Base-by-base conservation (phyloP, 2,888 invertebrate genomes). In the Pachliopta kotzebuea region DNA sequence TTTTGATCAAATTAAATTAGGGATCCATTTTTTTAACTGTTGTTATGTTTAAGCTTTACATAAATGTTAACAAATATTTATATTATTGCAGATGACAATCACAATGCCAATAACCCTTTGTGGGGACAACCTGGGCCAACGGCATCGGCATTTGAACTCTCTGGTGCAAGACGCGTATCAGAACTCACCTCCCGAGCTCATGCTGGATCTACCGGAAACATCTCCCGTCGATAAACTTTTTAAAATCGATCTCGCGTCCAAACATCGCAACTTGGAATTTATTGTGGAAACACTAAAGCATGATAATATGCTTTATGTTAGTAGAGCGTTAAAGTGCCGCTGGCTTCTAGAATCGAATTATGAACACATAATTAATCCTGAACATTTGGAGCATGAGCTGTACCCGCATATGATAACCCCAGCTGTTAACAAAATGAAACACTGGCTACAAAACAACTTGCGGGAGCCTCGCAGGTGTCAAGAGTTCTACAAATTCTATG, bases 261-360 rank as follows among this genome's bases (percentile, higher is more conserved):
- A 80, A 68, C 68, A 75, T 21, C 77, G 71, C 63, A 68, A 85
- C 65, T 71, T 81, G 0, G 74, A 83, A 20, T 88, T 76, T 62
- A 80, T 88, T 14, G 26, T 86, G 18, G 63, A 72, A 20, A 84
- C 74, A 58, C 70, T 88, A 29, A 84, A 83, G 75, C 76, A 82
- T 26, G 76, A 80, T 21, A 83, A 87, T 62, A 79, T 88, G 82
- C 69, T 89, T 0, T 86, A 79, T 62, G 86, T 88, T 0, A 83
- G 80, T 67, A 79, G 79, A 74, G 84, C 84, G 0, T 69, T 89
- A 1, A 85, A 84, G 70, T 72, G 78, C 31, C 70, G 64, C 20
- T 88, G 88, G 88, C 72, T 89, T 1, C 50, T 83, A 31, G 76
- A 82, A 20, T 37, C 66, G 20, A 63, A 76, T 45, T 74, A 80